Conservation (phyloP, 2,888 invertebrate genomes). For the Drosophila subsilvestris region DNA sequence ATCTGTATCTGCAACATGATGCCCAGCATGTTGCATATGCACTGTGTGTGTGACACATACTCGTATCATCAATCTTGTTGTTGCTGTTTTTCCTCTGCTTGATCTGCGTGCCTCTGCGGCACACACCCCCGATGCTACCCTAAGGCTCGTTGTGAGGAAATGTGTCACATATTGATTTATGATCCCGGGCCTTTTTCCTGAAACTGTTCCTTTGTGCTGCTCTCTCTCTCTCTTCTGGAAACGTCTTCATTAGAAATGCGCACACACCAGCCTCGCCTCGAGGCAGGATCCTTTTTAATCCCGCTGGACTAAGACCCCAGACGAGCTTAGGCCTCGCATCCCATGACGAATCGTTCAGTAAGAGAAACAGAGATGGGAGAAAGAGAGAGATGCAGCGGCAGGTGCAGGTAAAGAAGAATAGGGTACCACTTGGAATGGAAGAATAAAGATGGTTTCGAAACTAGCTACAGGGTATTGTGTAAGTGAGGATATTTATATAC, state of each 20-base stretch:
- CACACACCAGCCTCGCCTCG: slow-evolving; percentile 28
- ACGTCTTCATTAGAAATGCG: slow-evolving; percentile 77
- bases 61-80: slow-evolving; percentile 73
- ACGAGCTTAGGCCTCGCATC: slow-evolving; percentile 11
- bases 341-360: slow-evolving; percentile 19
- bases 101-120: slow-evolving; percentile 33
- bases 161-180: slow-evolving; percentile 80
- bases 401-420: slow-evolving; percentile 46
- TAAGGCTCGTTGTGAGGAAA: slow-evolving; percentile 64
- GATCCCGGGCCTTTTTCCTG: slow-evolving; percentile 54
- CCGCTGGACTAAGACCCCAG: slow-evolving; percentile 7
- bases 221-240: slow-evolving; percentile 18
- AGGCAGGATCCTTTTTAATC: slow-evolving; percentile 27
- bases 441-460: background rate
- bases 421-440: background rate
- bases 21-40: slow-evolving; percentile 56
- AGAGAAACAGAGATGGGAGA: background rate
- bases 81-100: slow-evolving; percentile 35
- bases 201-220: slow-evolving; percentile 35
- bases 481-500: too few species aligned
- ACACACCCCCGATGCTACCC: slow-evolving; percentile 47
- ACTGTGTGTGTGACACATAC: slow-evolving; percentile 62
- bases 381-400: slow-evolving; percentile 27
- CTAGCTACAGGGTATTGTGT: too few species aligned
- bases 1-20: slow-evolving; percentile 32